phyloP scores from a whole-genome alignment of 1,140 invertebrate species.

The Trigoniulus corallinus region DNA sequence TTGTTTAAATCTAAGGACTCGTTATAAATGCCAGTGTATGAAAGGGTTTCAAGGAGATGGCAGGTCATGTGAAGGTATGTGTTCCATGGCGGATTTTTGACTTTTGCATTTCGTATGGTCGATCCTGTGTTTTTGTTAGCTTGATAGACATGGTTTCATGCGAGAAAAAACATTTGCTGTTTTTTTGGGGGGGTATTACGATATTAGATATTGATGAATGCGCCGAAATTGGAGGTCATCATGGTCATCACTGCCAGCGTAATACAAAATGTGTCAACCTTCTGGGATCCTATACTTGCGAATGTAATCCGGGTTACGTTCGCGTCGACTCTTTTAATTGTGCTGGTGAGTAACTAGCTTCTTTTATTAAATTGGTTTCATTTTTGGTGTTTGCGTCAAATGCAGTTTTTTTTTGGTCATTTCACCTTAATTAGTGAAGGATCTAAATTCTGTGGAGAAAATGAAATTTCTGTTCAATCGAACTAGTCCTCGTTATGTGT shows the following conservation, averaged over 20 bases:
- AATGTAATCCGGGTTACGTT: constrained; percentile 61
- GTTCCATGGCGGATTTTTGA: too few relatives aligned
- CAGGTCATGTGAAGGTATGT: constrained; percentile 49
- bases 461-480: too few relatives aligned
- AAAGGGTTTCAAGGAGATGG: constrained; percentile 65
- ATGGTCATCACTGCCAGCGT: constrained; percentile 60
- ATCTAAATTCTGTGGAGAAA: too few relatives aligned
- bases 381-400: not conserved
- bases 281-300: constrained; percentile 57
- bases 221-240: constrained; percentile 45
- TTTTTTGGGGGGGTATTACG: too few relatives aligned
- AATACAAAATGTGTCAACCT: constrained; percentile 66
- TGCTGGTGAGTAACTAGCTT: constrained; percentile 22
- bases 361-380: not conserved
- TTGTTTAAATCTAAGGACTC: constrained; percentile 66
- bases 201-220: constrained; percentile 69
- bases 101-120: too few relatives aligned
- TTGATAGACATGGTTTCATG: too few relatives aligned
- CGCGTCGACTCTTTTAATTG: constrained; percentile 60
- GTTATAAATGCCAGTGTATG: constrained; percentile 65
- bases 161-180: too few relatives aligned
- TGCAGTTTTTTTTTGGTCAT: too few relatives aligned
- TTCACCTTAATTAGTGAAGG: too few relatives aligned
- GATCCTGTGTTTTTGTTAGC: too few relatives aligned
- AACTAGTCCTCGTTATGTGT: too few relatives aligned